Evolutionary conservation across 1,140 invertebrate species (phyloP).

Genomic region (Euura saliciscinereae): DNA sequence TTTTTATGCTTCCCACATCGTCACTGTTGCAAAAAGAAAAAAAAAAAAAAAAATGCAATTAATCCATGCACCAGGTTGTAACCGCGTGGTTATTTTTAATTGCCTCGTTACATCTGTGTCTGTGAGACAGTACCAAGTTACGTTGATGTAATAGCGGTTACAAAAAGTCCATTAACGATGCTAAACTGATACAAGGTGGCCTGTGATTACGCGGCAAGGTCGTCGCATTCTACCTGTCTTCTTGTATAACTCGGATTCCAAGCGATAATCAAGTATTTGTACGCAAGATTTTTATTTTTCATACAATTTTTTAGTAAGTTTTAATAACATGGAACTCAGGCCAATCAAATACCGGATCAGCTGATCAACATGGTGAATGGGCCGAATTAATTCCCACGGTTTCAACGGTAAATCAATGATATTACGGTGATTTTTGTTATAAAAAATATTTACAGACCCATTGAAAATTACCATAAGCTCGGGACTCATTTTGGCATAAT

Average conservation of each 20-base stretch:
- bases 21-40: no score
- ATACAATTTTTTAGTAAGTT: no score
- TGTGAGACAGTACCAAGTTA: neutral
- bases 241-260: no score
- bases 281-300: no score
- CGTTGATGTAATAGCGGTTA: constrained; percentile 2
- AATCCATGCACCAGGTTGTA: constrained; percentile 1
- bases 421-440: no score
- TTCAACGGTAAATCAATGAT: no score
- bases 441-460: neutral
- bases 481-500: no score
- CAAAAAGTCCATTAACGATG: constrained; percentile 3
- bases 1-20: neutral
- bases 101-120: neutral
- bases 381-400: no score
- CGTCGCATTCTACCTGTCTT: neutral
- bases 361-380: no score
- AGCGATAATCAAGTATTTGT: no score
- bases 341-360: no score
- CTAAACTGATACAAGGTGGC: constrained; percentile 4
- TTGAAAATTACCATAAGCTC: neutral
- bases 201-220: neutral
- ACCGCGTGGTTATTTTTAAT: neutral
- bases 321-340: no score
- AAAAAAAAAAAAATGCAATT: neutral